These are phyloP conservation scores for Plecturocebus donacophilus DNA, from an alignment of 2,113 vertebrate species.

Conservation along the genomic window DNA sequence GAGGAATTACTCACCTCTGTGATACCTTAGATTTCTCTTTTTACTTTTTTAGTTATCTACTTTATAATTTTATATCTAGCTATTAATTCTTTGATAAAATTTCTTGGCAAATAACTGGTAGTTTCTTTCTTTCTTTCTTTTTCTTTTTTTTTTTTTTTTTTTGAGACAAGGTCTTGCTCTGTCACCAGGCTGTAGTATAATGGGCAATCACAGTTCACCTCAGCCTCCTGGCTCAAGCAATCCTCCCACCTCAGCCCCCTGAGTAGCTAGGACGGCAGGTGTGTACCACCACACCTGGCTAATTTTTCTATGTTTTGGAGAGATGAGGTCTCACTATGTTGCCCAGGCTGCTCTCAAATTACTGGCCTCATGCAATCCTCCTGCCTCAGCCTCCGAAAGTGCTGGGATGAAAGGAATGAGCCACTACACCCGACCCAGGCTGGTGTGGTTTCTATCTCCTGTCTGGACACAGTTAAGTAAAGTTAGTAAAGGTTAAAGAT, in stretches of 20 bases:
- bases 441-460: neutral
- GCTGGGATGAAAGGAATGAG: neutral
- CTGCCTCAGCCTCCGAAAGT: neutral
- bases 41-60: neutral
- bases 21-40: neutral
- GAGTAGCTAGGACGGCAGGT: neutral
- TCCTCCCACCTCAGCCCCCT: neutral
- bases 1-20: neutral
- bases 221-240: no score
- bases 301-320: neutral
- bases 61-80: slow-evolving; percentile 13
- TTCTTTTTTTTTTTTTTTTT: no score
- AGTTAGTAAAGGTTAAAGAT: neutral
- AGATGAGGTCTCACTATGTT: neutral
- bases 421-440: neutral
- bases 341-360: neutral
- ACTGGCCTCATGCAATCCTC: neutral
- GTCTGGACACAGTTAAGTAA: neutral
- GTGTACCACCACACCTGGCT: neutral
- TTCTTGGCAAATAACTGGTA: neutral
- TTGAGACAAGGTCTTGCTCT: no score
- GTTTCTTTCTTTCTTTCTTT: no score
- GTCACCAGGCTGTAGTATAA: neutral
- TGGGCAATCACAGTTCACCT: neutral
- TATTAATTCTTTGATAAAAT: slow-evolving; percentile 13